A percentile compares a stretch with the other conserved stretches of the same genome.
Conservation (phyloP, 2,113 vertebrate species). For the Zosterops borbonicus region DNA sequence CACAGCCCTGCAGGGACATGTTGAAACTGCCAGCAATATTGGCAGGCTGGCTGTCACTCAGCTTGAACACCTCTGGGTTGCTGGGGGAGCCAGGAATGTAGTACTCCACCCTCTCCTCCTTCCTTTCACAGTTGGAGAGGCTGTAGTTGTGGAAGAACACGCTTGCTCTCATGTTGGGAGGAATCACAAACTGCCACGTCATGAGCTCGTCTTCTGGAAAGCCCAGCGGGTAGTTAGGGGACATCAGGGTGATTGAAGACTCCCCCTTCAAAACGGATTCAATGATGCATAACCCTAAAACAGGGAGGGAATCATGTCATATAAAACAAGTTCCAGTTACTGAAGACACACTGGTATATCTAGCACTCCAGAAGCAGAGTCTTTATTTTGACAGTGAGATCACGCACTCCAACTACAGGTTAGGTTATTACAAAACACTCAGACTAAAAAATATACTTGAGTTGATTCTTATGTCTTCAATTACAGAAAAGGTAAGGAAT, state of each 20-base stretch:
- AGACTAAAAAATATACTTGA: neutral
- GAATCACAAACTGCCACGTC: conserved; percentile 85
- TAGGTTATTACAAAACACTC: neutral
- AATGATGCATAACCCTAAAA: conserved; percentile 78
- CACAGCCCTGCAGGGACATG: conserved; percentile 85
- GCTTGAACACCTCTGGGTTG: conserved; percentile 62
- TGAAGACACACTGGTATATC: neutral
- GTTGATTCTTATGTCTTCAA: neutral
- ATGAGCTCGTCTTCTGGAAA: conserved; percentile 81
- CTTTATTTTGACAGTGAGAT: neutral
- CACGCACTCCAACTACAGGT: neutral
- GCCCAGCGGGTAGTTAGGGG: conserved; percentile 79
- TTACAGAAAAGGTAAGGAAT: neutral
- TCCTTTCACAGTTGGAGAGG: conserved; percentile 79
- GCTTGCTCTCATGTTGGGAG: conserved; percentile 81
- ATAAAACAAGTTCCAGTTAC: neutral
- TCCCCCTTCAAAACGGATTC: conserved; percentile 79
- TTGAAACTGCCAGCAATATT: conserved; percentile 84
- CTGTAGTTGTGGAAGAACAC: conserved; percentile 76
- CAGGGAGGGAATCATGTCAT: neutral
- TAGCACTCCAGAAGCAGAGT: neutral
- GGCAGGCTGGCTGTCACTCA: conserved; percentile 75
- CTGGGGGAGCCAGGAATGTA: conserved; percentile 52
- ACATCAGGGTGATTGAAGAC: conserved; percentile 77
- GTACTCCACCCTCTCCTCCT: conserved; percentile 79